Conservation (phyloP, 2,888 invertebrate species). For the Spatulosminthurus flaviceps region DNA sequence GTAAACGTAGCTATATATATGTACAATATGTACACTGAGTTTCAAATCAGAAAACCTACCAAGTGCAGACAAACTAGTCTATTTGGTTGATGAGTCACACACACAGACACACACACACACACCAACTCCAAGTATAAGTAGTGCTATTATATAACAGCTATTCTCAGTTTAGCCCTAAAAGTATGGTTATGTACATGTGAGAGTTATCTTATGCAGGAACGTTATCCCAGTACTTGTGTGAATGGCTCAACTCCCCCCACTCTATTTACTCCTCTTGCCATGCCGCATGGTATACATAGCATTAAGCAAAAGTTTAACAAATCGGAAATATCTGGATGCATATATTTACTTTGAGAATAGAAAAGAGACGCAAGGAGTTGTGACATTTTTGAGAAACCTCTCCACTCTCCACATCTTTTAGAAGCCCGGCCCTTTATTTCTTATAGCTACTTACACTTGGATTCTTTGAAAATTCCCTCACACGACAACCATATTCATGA, state of each 20-base stretch:
- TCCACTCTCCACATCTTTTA: no score
- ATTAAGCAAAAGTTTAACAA: slow-evolving; percentile 5
- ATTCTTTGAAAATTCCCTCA: background rate
- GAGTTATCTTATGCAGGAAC: background rate
- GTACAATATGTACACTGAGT: background rate
- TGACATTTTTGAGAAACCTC: no score
- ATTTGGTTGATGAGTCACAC: slow-evolving; percentile 9
- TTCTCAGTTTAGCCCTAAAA: background rate
- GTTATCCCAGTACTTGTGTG: background rate
- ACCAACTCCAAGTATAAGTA: background rate
- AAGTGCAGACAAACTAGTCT: slow-evolving; percentile 18
- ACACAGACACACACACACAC: no score
- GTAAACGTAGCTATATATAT: background rate
- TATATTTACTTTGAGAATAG: slow-evolving; percentile 10
- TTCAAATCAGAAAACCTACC: background rate
- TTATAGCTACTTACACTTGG: background rate
- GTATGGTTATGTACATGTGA: background rate
- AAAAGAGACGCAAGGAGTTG: no score
- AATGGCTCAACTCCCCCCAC: slow-evolving; percentile 14
- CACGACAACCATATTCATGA: background rate
- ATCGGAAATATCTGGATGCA: background rate
- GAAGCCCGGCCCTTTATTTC: no score
- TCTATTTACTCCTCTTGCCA: slow-evolving; percentile 9
- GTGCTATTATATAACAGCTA: background rate
- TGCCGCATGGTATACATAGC: slow-evolving; percentile 1